These are phyloP conservation scores for Micrastur ruficollis DNA, from an alignment of 2,797 vertebrate genomes.

Conservation along the genomic window DNA sequence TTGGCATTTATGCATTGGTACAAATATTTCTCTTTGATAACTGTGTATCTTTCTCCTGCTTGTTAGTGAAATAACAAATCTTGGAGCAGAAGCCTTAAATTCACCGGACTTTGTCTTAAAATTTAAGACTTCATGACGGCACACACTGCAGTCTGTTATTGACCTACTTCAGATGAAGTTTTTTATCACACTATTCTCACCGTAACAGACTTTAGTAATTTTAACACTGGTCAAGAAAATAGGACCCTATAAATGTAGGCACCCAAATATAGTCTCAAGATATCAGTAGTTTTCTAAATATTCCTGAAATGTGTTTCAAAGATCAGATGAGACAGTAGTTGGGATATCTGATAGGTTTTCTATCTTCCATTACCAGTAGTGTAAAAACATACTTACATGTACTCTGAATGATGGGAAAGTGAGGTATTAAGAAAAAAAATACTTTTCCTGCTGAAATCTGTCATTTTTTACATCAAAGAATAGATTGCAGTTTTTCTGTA, in stretches of 20 bases:
- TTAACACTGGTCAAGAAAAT: background rate
- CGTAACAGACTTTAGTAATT: background rate
- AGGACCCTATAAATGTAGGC: background rate
- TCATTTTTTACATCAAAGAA: background rate
- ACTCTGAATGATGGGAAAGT: background rate
- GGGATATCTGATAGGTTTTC: background rate
- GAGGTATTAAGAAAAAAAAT: background rate
- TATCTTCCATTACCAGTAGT: background rate
- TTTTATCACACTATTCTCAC: background rate
- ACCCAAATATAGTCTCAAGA: background rate
- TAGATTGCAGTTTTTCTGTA: background rate
- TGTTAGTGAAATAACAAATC: background rate
- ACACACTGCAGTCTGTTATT: background rate
- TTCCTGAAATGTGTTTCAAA: background rate
- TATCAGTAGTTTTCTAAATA: background rate
- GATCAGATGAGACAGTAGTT: background rate
- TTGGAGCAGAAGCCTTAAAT: background rate
- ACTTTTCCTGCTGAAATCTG: background rate
- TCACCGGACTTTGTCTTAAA: background rate
- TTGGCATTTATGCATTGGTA: background rate
- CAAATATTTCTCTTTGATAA: background rate
- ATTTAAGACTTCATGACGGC: background rate
- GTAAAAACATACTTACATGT: background rate
- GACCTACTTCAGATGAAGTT: background rate
- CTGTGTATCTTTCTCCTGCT: background rate